Evolutionary conservation across 2,797 vertebrate species (phyloP).

Genomic region (Lemur catta): DNA sequence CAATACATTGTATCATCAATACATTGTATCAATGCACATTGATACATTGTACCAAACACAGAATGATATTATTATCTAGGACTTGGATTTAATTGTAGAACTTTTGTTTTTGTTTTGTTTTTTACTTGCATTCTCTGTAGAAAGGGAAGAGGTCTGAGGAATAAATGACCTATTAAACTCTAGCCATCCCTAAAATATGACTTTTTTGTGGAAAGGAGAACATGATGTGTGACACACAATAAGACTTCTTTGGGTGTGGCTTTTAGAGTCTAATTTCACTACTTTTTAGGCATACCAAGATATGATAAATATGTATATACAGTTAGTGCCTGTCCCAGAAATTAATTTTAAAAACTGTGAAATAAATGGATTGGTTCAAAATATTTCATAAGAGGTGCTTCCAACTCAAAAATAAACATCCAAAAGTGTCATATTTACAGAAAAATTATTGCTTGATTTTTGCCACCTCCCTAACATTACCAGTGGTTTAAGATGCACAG

Average conservation of each 20-base stretch:
- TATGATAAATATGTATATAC: background rate
- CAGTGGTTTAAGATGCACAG: background rate
- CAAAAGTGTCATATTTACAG: background rate
- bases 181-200: background rate
- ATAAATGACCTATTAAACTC: background rate
- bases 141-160: background rate
- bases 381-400: constrained; percentile 10
- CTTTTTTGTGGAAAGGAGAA: background rate
- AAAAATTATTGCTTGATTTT: background rate
- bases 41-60: background rate
- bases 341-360: constrained; percentile 42
- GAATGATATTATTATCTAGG: background rate
- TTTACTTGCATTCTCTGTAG: background rate
- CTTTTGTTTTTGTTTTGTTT: background rate
- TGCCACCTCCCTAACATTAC: background rate
- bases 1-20: too few species aligned
- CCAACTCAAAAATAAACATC: background rate
- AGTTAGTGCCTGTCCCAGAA: background rate
- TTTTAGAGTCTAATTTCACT: background rate
- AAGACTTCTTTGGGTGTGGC: background rate
- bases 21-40: too few species aligned
- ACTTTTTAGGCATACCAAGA: background rate
- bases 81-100: background rate
- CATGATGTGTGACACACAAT: background rate
- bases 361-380: background rate